These are phyloP conservation scores for Zootermopsis nevadensis DNA, from an alignment of 2,888 invertebrate genomes.

Conservation along the genomic window DNA sequence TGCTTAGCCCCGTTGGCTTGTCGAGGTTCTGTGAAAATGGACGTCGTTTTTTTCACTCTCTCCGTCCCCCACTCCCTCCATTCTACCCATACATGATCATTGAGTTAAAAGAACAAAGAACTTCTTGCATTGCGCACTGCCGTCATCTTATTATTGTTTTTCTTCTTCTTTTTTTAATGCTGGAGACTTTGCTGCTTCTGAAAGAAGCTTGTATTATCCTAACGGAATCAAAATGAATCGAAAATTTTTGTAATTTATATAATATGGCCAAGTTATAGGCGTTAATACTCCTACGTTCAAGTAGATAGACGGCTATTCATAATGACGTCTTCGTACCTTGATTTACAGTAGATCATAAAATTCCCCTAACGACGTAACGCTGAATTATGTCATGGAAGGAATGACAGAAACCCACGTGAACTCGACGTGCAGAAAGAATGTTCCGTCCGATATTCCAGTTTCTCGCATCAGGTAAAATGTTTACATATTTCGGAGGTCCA, in stretches of 20 bases:
- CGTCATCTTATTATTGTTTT: constrained; percentile 27
- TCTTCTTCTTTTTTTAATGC: neutral
- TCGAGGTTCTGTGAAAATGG: constrained; percentile 43
- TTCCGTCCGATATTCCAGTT: no score
- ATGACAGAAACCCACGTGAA: no score
- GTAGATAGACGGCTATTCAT: no score
- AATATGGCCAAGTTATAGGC: no score
- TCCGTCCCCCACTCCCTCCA: neutral
- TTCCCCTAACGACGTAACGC: no score
- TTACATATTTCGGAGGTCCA: no score
- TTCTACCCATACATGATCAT: constrained; percentile 45
- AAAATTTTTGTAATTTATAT: neutral
- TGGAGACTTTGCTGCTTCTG: neutral
- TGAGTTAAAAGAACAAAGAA: constrained; percentile 46
- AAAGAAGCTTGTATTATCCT: neutral
- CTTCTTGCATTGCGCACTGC: constrained; percentile 34
- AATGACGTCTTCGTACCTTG: no score
- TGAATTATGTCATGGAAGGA: no score
- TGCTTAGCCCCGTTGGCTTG: constrained; percentile 40
- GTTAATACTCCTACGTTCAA: no score
- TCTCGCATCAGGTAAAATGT: no score
- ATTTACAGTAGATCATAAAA: no score
- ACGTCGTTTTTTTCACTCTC: constrained; percentile 29
- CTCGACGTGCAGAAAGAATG: no score
- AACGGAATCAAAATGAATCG: neutral